phyloP scores from a whole-genome alignment of 1,140 invertebrate species.

The Aphis craccivora region DNA sequence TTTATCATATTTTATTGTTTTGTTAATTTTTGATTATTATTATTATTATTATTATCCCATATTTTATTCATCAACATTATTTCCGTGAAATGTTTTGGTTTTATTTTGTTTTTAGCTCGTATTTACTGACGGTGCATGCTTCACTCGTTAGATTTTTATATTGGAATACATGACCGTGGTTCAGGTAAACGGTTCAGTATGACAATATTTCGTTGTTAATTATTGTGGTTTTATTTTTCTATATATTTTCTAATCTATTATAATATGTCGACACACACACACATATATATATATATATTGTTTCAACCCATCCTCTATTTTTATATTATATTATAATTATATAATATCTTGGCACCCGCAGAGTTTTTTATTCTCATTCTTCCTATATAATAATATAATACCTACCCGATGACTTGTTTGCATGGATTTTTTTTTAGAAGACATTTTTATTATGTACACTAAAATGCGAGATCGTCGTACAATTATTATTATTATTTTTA shows the following conservation, averaged over 20 bases:
- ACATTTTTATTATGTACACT: conserved; percentile 1
- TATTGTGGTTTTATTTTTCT: conserved; percentile 30
- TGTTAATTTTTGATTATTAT: conserved; percentile 42
- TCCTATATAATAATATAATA: not conserved
- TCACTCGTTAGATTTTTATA: conserved; percentile 24
- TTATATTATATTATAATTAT: not conserved
- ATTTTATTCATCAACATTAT: conserved; percentile 44
- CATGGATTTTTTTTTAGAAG: conserved; percentile 19
- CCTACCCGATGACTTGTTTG: conserved; percentile 11
- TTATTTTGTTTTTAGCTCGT: conserved; percentile 52
- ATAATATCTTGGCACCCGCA: not conserved
- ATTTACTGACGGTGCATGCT: conserved; percentile 45
- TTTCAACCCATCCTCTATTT: not conserved
- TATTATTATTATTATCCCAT: conserved; percentile 16
- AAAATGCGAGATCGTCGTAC: not conserved
- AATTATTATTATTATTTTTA: not conserved
- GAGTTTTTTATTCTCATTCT: not conserved
- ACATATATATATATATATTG: not conserved
- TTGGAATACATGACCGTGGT: conserved; percentile 26
- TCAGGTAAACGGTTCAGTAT: conserved; percentile 42
- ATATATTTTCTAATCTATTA: not conserved
- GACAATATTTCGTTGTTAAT: conserved; percentile 19
- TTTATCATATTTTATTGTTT: conserved; percentile 60
- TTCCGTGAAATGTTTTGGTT: conserved; percentile 40
- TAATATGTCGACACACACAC: not conserved